phyloP scores from a whole-genome alignment of 2,113 vertebrate genomes.

The Paracanthobrama guichenoti region DNA sequence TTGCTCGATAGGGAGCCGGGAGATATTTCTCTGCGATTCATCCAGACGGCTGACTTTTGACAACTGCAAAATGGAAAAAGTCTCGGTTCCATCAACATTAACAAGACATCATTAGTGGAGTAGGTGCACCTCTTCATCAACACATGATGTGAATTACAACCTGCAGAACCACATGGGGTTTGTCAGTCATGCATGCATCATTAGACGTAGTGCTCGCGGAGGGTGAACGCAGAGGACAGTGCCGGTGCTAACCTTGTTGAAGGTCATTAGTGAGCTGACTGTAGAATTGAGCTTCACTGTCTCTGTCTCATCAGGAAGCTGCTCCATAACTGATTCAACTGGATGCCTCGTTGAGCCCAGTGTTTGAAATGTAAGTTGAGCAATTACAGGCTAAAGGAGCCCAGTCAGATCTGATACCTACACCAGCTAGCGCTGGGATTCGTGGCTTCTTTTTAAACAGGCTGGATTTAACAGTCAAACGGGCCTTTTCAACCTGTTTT shows the following conservation, averaged over 20 bases:
- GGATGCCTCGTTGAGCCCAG: constrained; percentile 52
- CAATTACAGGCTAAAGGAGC: constrained; percentile 52
- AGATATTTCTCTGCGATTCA: constrained; percentile 32
- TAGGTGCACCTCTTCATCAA: constrained; percentile 54
- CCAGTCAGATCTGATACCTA: constrained; percentile 37
- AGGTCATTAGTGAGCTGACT: constrained; percentile 52
- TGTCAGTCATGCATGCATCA: constrained; percentile 61
- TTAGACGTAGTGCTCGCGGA: constrained; percentile 50
- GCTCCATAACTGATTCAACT: constrained; percentile 56
- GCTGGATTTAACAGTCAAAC: constrained; percentile 21
- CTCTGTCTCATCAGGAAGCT: constrained; percentile 53
- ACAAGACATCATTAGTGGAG: constrained; percentile 54
- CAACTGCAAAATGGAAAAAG: constrained; percentile 28
- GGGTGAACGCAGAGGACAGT: constrained; percentile 49
- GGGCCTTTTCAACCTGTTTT: constrained; percentile 30
- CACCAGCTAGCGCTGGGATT: constrained; percentile 19
- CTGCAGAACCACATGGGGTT: constrained; percentile 59
- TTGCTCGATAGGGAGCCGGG: constrained; percentile 28
- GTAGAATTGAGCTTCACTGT: constrained; percentile 24
- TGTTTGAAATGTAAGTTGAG: constrained; percentile 55
- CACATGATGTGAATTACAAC: constrained; percentile 60
- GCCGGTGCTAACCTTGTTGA: constrained; percentile 53
- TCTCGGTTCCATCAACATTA: constrained; percentile 47
- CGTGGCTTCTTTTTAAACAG: constrained; percentile 17
- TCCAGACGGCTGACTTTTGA: not conserved